phyloP scores from a whole-genome alignment of 30 jellyfish, hydroid and myxozoan genomes.

The Mastigias papua region DNA sequence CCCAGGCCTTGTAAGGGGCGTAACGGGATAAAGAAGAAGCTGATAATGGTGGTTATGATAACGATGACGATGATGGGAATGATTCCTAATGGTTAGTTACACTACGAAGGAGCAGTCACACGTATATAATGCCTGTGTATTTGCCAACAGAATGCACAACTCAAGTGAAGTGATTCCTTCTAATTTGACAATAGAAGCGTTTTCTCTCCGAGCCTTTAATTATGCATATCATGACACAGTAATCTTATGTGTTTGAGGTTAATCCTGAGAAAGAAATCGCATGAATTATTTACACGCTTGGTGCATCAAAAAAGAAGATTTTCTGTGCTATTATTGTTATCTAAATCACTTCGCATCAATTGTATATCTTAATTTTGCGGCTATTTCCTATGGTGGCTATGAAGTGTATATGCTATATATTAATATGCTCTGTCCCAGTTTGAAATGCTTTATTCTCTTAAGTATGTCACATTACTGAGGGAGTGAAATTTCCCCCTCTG shows the following conservation, averaged over 20 bases:
- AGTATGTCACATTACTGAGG: too few species aligned
- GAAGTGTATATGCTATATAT: too few species aligned
- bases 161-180: neutral
- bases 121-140: neutral
- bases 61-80: too few species aligned
- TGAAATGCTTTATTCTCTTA: too few species aligned
- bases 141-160: neutral
- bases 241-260: neutral
- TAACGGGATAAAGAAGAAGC: too few species aligned
- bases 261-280: neutral
- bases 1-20: too few species aligned
- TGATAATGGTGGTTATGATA: too few species aligned
- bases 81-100: neutral
- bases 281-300: neutral
- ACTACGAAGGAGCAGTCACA: neutral
- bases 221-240: neutral
- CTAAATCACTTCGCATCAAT: neutral
- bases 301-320: neutral
- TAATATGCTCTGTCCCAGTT: too few species aligned
- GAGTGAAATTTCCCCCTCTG: too few species aligned
- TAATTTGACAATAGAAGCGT: neutral
- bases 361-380: too few species aligned
- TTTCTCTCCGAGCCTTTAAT: neutral
- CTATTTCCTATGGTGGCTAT: too few species aligned
- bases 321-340: neutral